These are phyloP conservation scores for Enteromius viviparus DNA, from an alignment of 2,797 vertebrate genomes.

Conservation along the genomic window DNA sequence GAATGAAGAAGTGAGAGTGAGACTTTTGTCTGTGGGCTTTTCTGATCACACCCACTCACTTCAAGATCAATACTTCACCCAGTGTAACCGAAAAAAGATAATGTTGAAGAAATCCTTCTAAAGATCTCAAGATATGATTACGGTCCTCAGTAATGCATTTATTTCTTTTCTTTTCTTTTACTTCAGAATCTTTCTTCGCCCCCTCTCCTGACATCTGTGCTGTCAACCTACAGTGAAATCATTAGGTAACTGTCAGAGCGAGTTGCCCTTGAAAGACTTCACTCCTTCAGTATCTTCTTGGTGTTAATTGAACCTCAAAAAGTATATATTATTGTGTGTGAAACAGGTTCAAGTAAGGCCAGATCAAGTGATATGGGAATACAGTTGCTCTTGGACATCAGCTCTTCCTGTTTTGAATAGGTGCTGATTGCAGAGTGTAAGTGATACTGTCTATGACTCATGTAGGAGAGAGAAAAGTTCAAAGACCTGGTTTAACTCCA, in stretches of 20 bases:
- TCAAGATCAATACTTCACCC: slow-evolving; percentile 68
- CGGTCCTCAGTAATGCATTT: not conserved
- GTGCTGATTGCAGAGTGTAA: not conserved
- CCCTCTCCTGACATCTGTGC: not conserved
- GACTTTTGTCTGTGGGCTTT: slow-evolving; percentile 49
- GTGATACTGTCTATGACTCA: slow-evolving; percentile 11
- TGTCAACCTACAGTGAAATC: not conserved
- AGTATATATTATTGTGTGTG: not conserved
- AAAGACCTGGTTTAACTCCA: slow-evolving; percentile 59
- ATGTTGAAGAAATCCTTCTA: not conserved
- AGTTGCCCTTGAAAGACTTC: not conserved
- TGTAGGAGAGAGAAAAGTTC: slow-evolving; percentile 44
- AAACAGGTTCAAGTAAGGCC: slow-evolving; percentile 4
- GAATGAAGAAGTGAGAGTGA: slow-evolving; percentile 46
- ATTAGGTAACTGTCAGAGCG: not conserved
- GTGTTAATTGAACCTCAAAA: not conserved
- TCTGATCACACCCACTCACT: slow-evolving; percentile 65
- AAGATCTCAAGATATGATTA: slow-evolving; percentile 16
- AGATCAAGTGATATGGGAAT: not conserved
- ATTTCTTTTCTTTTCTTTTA: not conserved
- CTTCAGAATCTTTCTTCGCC: not conserved
- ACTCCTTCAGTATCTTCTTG: not conserved
- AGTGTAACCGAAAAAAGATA: not conserved
- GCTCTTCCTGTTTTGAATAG: slow-evolving; percentile 28
- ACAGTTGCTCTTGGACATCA: not conserved